A percentile compares a stretch with the other conserved stretches of the same genome.
Conservation (phyloP, 1,140 invertebrate genomes). For the Bombus balteatus region DNA sequence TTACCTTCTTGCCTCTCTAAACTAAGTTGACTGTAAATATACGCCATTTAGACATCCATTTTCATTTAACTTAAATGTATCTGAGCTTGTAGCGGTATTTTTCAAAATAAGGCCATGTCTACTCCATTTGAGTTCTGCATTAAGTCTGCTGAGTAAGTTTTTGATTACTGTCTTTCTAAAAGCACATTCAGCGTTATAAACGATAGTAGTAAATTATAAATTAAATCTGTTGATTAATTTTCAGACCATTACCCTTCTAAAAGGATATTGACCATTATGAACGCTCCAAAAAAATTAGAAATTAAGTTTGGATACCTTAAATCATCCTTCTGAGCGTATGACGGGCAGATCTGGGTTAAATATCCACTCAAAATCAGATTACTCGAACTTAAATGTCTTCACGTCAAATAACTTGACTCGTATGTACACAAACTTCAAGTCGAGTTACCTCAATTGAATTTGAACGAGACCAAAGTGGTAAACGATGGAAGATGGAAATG, state of each 20-base stretch:
- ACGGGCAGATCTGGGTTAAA: background rate
- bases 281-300: background rate
- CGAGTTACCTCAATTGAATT: background rate
- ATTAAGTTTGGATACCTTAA: background rate
- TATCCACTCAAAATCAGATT: slow-evolving; percentile 1
- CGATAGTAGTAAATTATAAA: no score
- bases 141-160: no score
- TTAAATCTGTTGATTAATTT: background rate
- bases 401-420: slow-evolving; percentile 1
- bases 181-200: no score
- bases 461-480: background rate
- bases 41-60: no score
- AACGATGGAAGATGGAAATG: background rate
- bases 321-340: background rate
- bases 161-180: no score
- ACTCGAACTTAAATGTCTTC: background rate
- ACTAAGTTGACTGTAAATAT: no score
- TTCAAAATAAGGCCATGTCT: no score
- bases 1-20: no score
- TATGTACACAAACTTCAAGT: background rate
- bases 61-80: no score
- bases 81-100: no score
- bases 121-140: no score
- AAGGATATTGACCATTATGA: background rate
- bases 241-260: background rate